Percentiles rank a stretch among this genome's conserved stretches.
Conservation (phyloP, 2,888 invertebrate species). For the Zygogramma bicolorata region DNA sequence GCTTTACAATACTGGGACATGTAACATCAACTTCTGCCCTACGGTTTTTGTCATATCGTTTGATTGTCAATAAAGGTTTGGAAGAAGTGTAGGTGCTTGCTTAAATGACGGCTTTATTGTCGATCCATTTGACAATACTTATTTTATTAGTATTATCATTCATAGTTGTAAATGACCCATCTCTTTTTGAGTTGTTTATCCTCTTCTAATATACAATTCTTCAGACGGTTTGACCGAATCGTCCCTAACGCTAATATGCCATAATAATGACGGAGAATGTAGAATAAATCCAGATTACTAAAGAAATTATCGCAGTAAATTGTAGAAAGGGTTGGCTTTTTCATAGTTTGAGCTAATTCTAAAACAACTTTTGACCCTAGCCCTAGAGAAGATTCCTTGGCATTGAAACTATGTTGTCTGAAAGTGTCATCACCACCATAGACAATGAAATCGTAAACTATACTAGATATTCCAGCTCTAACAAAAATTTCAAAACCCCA, state of each 20-base stretch:
- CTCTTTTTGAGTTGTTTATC: slow-evolving; percentile 12
- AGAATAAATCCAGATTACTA: slow-evolving; percentile 14
- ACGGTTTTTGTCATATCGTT: slow-evolving; percentile 19
- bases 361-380: slow-evolving; percentile 19
- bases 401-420: slow-evolving; percentile 6
- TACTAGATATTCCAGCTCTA: not conserved
- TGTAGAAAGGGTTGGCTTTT: slow-evolving; percentile 32
- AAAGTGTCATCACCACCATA: slow-evolving; percentile 22
- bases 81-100: not conserved
- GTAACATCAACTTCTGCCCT: slow-evolving; percentile 23
- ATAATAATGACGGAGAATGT: slow-evolving; percentile 18
- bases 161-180: slow-evolving; percentile 6
- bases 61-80: not conserved
- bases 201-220: slow-evolving; percentile 11
- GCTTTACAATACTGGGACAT: slow-evolving; percentile 25
- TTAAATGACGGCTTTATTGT: slow-evolving; percentile 3
- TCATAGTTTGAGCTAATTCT: slow-evolving; percentile 13
- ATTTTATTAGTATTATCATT: slow-evolving; percentile 17
- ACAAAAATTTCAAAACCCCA: not conserved
- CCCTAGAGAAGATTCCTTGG: slow-evolving; percentile 14
- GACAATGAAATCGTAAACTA: slow-evolving; percentile 17
- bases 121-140: slow-evolving; percentile 17
- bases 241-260: slow-evolving; percentile 23
- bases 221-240: slow-evolving; percentile 12
- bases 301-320: slow-evolving; percentile 34